Conservation (phyloP, 2,888 invertebrate genomes). For the Zelleria hepariella region DNA sequence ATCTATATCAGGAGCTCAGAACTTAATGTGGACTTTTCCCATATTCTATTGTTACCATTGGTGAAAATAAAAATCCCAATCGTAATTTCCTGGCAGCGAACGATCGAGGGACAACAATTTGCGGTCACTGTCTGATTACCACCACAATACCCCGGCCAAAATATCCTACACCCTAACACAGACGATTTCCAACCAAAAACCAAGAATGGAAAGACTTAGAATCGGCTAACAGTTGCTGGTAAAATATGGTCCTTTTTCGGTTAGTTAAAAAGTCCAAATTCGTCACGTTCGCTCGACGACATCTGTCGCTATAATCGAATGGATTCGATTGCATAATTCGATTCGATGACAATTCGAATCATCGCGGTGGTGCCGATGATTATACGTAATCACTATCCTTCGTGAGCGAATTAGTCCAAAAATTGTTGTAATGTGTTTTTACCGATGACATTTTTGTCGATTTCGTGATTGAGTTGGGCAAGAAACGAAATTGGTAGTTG, state of each 20-base stretch:
- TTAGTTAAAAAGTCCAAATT: slow-evolving; percentile 54
- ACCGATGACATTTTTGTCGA: slow-evolving; percentile 46
- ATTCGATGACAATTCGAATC: slow-evolving; percentile 66
- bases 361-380: slow-evolving; percentile 35
- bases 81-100: slow-evolving; percentile 68
- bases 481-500: background rate
- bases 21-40: background rate
- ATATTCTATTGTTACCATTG: background rate
- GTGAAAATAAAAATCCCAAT: slow-evolving; percentile 25
- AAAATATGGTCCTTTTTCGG: slow-evolving; percentile 27
- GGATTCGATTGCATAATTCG: slow-evolving; percentile 65
- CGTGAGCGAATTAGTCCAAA: slow-evolving; percentile 46
- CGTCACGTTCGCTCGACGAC: slow-evolving; percentile 62
- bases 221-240: slow-evolving; percentile 9
- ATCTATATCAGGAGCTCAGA: background rate
- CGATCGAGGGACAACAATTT: slow-evolving; percentile 71
- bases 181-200: slow-evolving; percentile 15
- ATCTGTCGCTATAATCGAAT: slow-evolving; percentile 68
- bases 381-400: slow-evolving; percentile 49
- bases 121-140: slow-evolving; percentile 70
- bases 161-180: too few relatives aligned
- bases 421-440: slow-evolving; percentile 21
- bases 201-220: slow-evolving; percentile 18
- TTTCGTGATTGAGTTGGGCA: slow-evolving; percentile 26
- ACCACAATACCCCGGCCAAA: slow-evolving; percentile 48